Base-by-base conservation (phyloP, 2,113 vertebrate genomes). In the Anguilla rostrata region DNA sequence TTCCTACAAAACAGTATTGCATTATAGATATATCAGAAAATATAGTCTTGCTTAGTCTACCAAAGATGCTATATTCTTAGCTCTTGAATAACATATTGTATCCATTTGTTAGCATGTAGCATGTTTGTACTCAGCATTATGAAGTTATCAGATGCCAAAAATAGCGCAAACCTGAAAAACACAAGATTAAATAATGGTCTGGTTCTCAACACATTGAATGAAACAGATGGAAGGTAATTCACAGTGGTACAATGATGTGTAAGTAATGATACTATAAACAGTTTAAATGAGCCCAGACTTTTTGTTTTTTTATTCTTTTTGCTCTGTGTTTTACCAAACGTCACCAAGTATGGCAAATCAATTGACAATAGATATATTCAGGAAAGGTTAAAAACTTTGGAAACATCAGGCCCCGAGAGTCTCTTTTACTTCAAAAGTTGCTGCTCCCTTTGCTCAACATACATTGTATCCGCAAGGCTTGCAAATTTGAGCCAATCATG, bases 381-480 rank as follows among this genome's bases (percentile, higher is more conserved):
- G 20, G 3, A 22, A 66, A 66, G 60, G 60, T 66, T 66, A 66
- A 4, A 66, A 66, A 66, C 22, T 66, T 20, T 20, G 60, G 4
- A 66, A 66, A 66, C 20, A 75, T 75, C 71, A 66, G 18, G 22
- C 60, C 60, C 5, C 26, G 2, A 22, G 5, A 66, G 22, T 20
- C 57, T 60, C 22, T 26, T 15, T 11, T 75, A 75, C 26, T 75
- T 75, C n/a, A 29, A 29, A 26, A 75, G 22, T 29, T 75, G 57
- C 15, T 15, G 7, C 60, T 71, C 20, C 81, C 15, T 86, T 81
- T 53, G 66, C 87, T 83, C 6, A 75, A 75, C 26, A 75, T 12
- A 46, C 43, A 34, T 57, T 87, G 63, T 82, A 83, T 86, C 86
- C 83, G 81, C 26, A 29, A 9, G 46, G 43, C 71, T 82, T 83